Conservation (phyloP, 2,888 invertebrate species). For the Microctonus hyperodae region DNA sequence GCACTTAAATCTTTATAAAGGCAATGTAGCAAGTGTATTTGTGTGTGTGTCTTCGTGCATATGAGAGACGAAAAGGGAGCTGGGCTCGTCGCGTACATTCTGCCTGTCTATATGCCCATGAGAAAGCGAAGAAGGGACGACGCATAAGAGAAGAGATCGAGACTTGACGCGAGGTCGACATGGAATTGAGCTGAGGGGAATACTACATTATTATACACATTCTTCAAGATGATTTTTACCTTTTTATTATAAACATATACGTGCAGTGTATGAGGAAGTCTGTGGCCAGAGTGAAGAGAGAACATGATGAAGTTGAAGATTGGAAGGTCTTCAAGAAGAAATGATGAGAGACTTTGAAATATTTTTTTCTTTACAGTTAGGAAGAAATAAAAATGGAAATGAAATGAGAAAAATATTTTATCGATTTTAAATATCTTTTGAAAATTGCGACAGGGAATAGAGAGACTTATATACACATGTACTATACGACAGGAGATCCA, state of each 20-base stretch:
- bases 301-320: too few species aligned
- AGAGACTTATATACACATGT: too few species aligned
- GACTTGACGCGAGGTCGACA: slow-evolving; percentile 44
- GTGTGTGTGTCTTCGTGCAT: background rate
- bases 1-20: too few species aligned
- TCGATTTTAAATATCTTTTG: background rate
- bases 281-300: too few species aligned
- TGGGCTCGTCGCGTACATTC: slow-evolving; percentile 13
- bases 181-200: slow-evolving; percentile 36
- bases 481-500: background rate
- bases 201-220: slow-evolving; percentile 34
- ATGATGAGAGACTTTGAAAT: too few species aligned
- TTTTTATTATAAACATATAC: slow-evolving; percentile 1
- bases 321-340: too few species aligned
- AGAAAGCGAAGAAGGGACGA: slow-evolving; percentile 34
- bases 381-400: background rate
- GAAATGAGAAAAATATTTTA: background rate
- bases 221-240: background rate
- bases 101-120: slow-evolving; percentile 13
- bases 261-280: too few species aligned
- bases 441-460: background rate
- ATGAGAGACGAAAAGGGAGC: slow-evolving; percentile 30
- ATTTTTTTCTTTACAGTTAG: too few species aligned
- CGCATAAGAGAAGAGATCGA: slow-evolving; percentile 37
- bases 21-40: background rate